A percentile compares a stretch with the other conserved stretches of the same genome.
Conservation (phyloP, 2,888 invertebrate genomes). For the Noctua comes region DNA sequence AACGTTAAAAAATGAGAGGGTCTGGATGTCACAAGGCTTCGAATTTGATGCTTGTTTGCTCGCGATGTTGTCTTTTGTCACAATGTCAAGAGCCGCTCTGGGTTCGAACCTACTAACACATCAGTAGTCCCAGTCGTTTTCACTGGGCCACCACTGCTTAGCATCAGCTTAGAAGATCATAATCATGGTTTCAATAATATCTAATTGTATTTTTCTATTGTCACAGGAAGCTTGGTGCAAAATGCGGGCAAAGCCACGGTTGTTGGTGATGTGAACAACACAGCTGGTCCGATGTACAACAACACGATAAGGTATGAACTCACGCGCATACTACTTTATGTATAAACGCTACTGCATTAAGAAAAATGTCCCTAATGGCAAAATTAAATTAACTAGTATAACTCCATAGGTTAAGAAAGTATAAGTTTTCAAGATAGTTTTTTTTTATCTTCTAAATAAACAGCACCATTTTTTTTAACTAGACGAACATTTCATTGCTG, state of each 20-base stretch:
- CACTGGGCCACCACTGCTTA: background rate
- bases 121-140: background rate
- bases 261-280: conserved; percentile 57
- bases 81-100: background rate
- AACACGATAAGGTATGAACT: conserved; percentile 56
- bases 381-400: background rate
- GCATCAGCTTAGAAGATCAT: background rate
- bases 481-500: conserved; percentile 20
- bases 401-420: background rate
- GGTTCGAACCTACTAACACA: no score
- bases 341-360: conserved; percentile 45
- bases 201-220: conserved; percentile 27
- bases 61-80: background rate
- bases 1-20: no score
- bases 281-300: conserved; percentile 52
- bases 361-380: conserved; percentile 20
- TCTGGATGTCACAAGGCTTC: background rate
- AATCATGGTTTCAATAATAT: background rate
- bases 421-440: conserved; percentile 15
- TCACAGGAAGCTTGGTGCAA: conserved; percentile 61
- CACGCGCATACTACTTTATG: background rate
- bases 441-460: background rate
- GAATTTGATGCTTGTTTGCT: background rate
- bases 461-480: conserved; percentile 11
- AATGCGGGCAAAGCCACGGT: conserved; percentile 60